Conservation (phyloP, 2,797 vertebrate species). For the Pachyuromys duprasi region DNA sequence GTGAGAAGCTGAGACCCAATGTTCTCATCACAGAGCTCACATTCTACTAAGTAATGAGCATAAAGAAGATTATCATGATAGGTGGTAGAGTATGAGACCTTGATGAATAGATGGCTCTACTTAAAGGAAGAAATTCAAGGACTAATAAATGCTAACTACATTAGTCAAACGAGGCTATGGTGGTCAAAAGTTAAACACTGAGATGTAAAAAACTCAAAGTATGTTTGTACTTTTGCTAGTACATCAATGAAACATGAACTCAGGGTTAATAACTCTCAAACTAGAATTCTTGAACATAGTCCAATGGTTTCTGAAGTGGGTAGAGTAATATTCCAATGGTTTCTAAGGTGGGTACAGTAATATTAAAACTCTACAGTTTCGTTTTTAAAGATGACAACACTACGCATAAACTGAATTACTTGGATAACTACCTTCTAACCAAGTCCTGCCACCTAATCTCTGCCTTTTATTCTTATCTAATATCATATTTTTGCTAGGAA, state of each 20-base stretch:
- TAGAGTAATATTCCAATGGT: not conserved
- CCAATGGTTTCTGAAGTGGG: not conserved
- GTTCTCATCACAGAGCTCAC: not conserved
- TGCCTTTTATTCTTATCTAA: not conserved
- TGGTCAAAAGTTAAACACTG: constrained; percentile 3
- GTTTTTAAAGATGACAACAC: constrained; percentile 17
- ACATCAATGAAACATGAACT: not conserved
- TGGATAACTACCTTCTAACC: not conserved
- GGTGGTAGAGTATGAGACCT: not conserved
- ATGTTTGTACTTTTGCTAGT: not conserved
- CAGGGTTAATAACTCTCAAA: not conserved
- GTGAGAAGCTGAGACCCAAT: not conserved
- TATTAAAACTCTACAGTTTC: constrained; percentile 9
- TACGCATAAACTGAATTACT: not conserved
- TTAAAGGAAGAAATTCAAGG: not conserved
- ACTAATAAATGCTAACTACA: not conserved
- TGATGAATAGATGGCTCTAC: not conserved
- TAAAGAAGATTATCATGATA: not conserved
- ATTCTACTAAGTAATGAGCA: not conserved
- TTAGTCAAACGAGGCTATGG: not conserved
- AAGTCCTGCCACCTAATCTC: not conserved
- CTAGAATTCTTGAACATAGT: not conserved
- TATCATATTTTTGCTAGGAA: not conserved
- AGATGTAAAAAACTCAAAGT: not conserved
- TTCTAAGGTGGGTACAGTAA: not conserved